phyloP scores from a whole-genome alignment of 2,888 invertebrate genomes.

The Papilio elwesi region DNA sequence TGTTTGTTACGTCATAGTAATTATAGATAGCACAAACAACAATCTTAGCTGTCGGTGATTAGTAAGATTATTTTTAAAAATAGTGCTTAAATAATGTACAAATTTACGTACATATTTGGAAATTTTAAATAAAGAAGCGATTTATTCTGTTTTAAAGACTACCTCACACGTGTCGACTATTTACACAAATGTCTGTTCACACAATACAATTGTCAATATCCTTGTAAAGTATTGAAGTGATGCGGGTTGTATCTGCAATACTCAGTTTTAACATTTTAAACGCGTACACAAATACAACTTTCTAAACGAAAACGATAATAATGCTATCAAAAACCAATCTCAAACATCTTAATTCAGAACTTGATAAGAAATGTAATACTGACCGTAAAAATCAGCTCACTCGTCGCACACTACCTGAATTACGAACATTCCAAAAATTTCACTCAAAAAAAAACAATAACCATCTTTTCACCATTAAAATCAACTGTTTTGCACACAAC shows the following conservation, averaged over 20 bases:
- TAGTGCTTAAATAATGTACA: neutral
- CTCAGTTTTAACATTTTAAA: conserved; percentile 3
- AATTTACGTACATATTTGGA: neutral
- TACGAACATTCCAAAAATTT: conserved; percentile 73
- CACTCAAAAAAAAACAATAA: conserved; percentile 47
- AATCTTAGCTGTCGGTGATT: neutral
- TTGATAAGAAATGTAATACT: conserved; percentile 66
- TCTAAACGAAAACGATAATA: conserved; percentile 30
- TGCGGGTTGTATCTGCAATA: conserved; percentile 37
- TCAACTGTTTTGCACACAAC: conserved; percentile 52
- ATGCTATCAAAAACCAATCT: conserved; percentile 53
- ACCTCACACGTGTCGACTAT: conserved; percentile 34
- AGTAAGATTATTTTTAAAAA: neutral
- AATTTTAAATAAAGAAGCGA: neutral
- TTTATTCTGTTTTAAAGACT: neutral
- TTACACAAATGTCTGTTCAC: conserved; percentile 43
- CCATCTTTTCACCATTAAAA: conserved; percentile 48
- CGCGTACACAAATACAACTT: conserved; percentile 32
- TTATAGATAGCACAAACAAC: conserved; percentile 4
- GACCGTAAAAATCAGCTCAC: conserved; percentile 68
- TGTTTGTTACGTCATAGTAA: neutral
- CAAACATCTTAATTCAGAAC: conserved; percentile 51
- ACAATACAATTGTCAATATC: conserved; percentile 39
- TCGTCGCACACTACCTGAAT: conserved; percentile 59
- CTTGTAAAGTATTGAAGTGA: conserved; percentile 33